Base-by-base conservation (phyloP, 2,888 invertebrate species). In the Arctia plantaginis region DNA sequence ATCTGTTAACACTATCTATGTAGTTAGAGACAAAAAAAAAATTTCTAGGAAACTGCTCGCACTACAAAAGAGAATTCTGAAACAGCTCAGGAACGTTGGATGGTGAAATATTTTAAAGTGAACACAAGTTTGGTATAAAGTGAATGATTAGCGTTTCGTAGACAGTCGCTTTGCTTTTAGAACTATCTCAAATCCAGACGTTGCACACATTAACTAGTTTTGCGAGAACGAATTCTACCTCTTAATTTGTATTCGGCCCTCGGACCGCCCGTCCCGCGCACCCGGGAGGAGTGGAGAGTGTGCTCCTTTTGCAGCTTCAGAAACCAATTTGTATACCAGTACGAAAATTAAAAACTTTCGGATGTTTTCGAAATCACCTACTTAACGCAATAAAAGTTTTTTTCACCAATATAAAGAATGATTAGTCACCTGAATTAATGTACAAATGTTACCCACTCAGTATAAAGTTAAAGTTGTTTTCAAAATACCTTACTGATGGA, bases 301-400 rank as follows among this genome's bases (percentile, higher is more conserved):
- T 91, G 90, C 92, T 93, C 89, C 93, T 93, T 93, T 93, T 92
- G 91, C 93, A 92, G 92, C 93, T 92, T 90, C 92, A 89, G 91
- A 92, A 94, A 93, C 93, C 93, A 93, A 94, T 94, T 94, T 94
- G 93, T 94, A 90, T 93, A 93, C 92, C 90, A 90, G 92, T 90
- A 91, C 93, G 92, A 89, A 93, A 94, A 94, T 93, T 93, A 93
- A 93, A 93, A 93, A 93, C 90, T 93, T 92, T 87, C 81, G 82
- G 87, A 89, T 90, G 88, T 90, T 92, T 90, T 87, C 84, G 77
- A 87, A 89, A 87, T 90, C 90, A 88, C 88, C 87, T 87, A 86
- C 86, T 86, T 87, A 87, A 86, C 80, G 84, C 84, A 89, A 90
- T 90, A 89, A 88, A 89, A 89, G 86, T 86, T 87, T 88, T 87